These are phyloP conservation scores for Crossaster papposus DNA, from an alignment of 53 echinoderm and acorn worm species.

Conservation along the genomic window DNA sequence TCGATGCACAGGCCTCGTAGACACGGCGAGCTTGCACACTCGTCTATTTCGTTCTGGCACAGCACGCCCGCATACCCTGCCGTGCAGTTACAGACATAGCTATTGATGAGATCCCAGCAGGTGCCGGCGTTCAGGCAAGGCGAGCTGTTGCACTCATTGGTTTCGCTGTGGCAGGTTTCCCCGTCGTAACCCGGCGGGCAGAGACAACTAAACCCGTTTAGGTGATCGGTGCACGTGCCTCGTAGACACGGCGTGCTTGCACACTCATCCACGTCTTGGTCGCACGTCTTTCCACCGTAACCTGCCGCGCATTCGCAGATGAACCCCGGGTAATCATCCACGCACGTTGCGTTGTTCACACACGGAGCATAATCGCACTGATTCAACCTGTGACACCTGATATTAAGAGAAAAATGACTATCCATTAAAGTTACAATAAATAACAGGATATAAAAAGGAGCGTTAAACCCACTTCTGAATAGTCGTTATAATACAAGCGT, in stretches of 20 bases:
- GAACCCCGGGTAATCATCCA: slow-evolving; percentile 42
- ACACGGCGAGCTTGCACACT: slow-evolving; percentile 45
- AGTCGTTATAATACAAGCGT: too few relatives aligned
- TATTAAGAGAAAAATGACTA: background rate
- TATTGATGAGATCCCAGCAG: slow-evolving; percentile 61
- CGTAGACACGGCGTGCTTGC: slow-evolving; percentile 44
- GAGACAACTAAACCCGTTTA: slow-evolving; percentile 42
- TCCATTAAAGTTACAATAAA: too few relatives aligned
- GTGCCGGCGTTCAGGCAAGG: slow-evolving; percentile 64
- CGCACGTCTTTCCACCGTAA: slow-evolving; percentile 37
- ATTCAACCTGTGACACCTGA: slow-evolving; percentile 5
- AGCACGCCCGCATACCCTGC: slow-evolving; percentile 46
- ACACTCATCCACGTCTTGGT: slow-evolving; percentile 58
- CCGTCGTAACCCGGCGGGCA: slow-evolving; percentile 63
- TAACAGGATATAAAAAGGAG: too few relatives aligned
- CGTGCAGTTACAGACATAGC: slow-evolving; percentile 63
- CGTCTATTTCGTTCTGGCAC: slow-evolving; percentile 41
- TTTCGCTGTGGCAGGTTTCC: slow-evolving; percentile 32
- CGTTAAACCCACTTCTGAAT: too few relatives aligned
- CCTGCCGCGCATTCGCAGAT: slow-evolving; percentile 48
- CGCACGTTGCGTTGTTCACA: slow-evolving; percentile 42
- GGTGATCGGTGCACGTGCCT: slow-evolving; percentile 36
- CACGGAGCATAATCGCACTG: slow-evolving; percentile 42
- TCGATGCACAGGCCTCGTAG: slow-evolving; percentile 33
- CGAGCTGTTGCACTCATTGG: slow-evolving; percentile 61